A percentile compares a stretch with the other conserved stretches of the same genome.
These are phyloP conservation scores for Sinocyclocheilus grahami DNA, from an alignment of 2,113 vertebrate genomes.

Conservation along the genomic window DNA sequence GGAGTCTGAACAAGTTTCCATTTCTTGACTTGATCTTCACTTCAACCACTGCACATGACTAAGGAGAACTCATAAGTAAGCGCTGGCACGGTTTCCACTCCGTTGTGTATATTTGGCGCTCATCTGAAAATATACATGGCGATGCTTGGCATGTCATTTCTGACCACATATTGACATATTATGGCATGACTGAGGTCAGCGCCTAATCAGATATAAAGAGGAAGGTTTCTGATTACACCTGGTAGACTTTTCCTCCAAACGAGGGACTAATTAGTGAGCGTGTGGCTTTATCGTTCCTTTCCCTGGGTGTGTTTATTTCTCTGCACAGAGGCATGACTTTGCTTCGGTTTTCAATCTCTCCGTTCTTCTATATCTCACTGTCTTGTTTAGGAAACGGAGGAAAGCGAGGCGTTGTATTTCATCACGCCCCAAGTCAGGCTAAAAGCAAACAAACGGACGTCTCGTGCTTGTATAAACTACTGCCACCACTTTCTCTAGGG, in stretches of 20 bases:
- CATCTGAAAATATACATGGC: slow-evolving; percentile 45
- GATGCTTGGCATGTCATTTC: slow-evolving; percentile 24
- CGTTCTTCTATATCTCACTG: slow-evolving; percentile 15
- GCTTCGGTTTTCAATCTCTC: slow-evolving; percentile 1
- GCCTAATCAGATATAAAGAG: slow-evolving; percentile 8
- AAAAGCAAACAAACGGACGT: slow-evolving; percentile 61
- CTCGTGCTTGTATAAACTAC: slow-evolving; percentile 55
- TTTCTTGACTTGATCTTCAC: not conserved
- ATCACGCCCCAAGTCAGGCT: slow-evolving; percentile 55
- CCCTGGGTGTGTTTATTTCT: slow-evolving; percentile 48
- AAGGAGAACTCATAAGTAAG: not conserved
- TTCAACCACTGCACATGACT: slow-evolving; percentile 23
- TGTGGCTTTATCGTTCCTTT: slow-evolving; percentile 38
- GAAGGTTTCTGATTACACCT: slow-evolving; percentile 41
- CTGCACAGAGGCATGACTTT: slow-evolving; percentile 18
- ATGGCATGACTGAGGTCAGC: slow-evolving; percentile 23
- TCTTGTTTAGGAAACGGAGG: slow-evolving; percentile 37
- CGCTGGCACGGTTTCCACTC: not conserved
- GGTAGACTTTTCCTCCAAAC: not conserved
- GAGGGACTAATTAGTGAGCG: slow-evolving; percentile 35
- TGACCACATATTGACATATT: slow-evolving; percentile 45
- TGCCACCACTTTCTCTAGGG: slow-evolving; percentile 39
- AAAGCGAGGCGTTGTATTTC: slow-evolving; percentile 52
- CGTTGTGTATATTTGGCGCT: slow-evolving; percentile 13
- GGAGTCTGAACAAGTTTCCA: slow-evolving; percentile 28